These are phyloP conservation scores for Grammomys surdaster DNA, from an alignment of 2,113 vertebrate genomes.

Conservation along the genomic window DNA sequence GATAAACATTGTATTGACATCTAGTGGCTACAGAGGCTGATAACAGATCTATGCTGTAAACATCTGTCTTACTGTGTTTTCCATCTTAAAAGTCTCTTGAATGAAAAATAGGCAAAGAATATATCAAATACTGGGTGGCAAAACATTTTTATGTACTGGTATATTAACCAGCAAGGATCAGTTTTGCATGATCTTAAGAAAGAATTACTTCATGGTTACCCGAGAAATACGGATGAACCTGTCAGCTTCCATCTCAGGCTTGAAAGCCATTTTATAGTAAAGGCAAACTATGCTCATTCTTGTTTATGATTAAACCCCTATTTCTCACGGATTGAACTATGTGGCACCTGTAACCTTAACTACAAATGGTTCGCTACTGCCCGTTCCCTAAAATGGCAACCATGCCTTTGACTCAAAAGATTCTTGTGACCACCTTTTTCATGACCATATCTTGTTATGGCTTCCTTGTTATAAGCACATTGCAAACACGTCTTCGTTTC, in stretches of 20 bases:
- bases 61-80: background rate
- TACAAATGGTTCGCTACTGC: background rate
- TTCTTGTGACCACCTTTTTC: background rate
- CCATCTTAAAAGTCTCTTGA: constrained; percentile 19
- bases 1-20: constrained; percentile 71
- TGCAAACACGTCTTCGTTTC: background rate
- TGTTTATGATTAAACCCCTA: background rate
- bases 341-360: background rate
- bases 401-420: background rate
- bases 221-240: background rate
- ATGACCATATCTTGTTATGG: too few relatives aligned
- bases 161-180: background rate
- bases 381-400: background rate
- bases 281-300: background rate
- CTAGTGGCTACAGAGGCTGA: constrained; percentile 71
- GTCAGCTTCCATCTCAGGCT: background rate
- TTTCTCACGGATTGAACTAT: background rate
- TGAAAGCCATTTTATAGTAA: background rate
- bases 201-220: background rate
- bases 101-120: constrained; percentile 19
- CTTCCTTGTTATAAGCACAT: background rate
- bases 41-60: constrained; percentile 54
- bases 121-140: background rate
- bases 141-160: background rate
- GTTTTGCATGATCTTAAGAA: background rate